A percentile compares a stretch with the other conserved stretches of the same genome.
Evolutionary conservation across 1,140 invertebrate species (phyloP).

Genomic region (Mizuhopecten yessoensis): DNA sequence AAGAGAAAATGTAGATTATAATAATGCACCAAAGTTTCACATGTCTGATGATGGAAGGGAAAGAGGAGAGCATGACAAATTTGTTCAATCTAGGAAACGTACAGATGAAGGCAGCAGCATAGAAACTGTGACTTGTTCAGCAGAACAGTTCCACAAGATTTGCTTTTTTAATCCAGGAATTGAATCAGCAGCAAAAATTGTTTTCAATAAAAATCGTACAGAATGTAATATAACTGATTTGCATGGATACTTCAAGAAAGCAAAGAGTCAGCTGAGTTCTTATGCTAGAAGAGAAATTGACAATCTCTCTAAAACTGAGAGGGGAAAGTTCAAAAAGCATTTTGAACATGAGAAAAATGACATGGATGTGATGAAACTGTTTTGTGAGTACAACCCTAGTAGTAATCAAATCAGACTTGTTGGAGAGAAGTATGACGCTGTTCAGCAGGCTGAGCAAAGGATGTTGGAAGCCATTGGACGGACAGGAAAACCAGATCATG

Average conservation of each 20-base stretch:
- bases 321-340: not conserved
- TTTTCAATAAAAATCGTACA: not conserved
- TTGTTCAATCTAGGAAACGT: too few species aligned
- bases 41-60: not conserved
- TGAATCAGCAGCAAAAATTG: not conserved
- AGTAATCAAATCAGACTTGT: not conserved
- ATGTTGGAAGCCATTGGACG: not conserved
- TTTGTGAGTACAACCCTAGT: not conserved
- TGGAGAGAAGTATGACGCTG: not conserved
- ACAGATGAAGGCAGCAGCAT: too few species aligned
- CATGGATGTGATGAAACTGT: not conserved
- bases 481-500: too few species aligned
- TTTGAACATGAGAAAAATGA: not conserved
- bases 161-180: not conserved
- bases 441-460: not conserved
- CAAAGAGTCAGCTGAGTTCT: not conserved
- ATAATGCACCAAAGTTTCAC: too few species aligned
- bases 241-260: not conserved
- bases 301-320: not conserved
- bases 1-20: too few species aligned
- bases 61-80: too few species aligned
- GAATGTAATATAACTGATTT: not conserved
- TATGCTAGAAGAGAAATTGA: not conserved
- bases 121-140: not conserved
- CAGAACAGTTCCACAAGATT: not conserved